Evolutionary conservation across 2,888 invertebrate species (phyloP).

Genomic region (Phalangium opilio): DNA sequence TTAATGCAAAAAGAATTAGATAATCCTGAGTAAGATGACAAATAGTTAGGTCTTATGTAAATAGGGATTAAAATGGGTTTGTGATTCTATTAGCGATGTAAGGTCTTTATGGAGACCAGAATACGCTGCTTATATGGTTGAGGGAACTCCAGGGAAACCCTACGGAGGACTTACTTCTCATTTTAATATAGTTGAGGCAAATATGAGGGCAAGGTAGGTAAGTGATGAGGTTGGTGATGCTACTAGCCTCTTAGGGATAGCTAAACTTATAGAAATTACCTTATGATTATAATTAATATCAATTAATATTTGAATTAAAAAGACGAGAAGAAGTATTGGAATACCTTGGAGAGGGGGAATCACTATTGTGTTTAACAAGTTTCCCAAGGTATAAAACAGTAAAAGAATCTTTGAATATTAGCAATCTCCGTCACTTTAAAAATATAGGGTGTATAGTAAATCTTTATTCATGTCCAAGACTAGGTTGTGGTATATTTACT

Average conservation of each 20-base stretch:
- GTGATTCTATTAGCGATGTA: slow-evolving; percentile 39
- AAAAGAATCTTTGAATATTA: too few relatives aligned
- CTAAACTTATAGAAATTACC: too few relatives aligned
- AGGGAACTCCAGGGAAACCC: slow-evolving; percentile 80
- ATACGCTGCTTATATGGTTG: slow-evolving; percentile 97
- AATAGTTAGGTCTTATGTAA: slow-evolving; percentile 15
- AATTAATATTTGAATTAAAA: too few relatives aligned
- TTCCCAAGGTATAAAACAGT: slow-evolving; percentile 69
- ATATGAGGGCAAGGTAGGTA: slow-evolving; percentile 58
- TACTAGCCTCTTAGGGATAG: too few relatives aligned
- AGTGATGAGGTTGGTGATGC: too few relatives aligned
- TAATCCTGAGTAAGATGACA: slow-evolving; percentile 9
- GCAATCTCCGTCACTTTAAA: slow-evolving; percentile 1
- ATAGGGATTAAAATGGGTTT: background rate
- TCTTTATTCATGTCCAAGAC: slow-evolving; percentile 34
- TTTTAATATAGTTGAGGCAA: slow-evolving; percentile 95
- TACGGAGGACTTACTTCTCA: slow-evolving; percentile 89
- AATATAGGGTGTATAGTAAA: slow-evolving; percentile 1
- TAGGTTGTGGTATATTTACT: slow-evolving; percentile 80
- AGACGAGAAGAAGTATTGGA: slow-evolving; percentile 60
- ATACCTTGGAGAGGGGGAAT: slow-evolving; percentile 55
- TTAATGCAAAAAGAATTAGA: slow-evolving; percentile 66
- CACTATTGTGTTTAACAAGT: slow-evolving; percentile 75
- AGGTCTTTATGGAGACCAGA: slow-evolving; percentile 94
- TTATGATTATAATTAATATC: too few relatives aligned